A percentile compares a stretch with the other conserved stretches of the same genome.
Evolutionary conservation across 2,888 invertebrate genomes (phyloP).

Genomic region (Icerya purchasi): DNA sequence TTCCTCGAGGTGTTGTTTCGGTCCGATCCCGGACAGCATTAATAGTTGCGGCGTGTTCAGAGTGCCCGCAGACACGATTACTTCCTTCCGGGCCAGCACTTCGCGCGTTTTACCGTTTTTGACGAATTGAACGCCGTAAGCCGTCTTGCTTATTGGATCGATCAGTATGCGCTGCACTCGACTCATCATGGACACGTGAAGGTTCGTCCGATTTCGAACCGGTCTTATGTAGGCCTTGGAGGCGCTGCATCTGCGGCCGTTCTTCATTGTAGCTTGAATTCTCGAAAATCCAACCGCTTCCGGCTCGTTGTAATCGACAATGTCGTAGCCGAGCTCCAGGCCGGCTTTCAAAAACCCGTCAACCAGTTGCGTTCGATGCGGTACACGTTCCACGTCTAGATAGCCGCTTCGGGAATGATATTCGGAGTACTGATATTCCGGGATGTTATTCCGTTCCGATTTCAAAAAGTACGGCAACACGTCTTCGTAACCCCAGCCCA

Average conservation of each 20-base stretch:
- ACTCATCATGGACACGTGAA: conserved; percentile 23
- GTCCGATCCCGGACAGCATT: conserved; percentile 42
- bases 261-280: conserved; percentile 13
- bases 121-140: conserved; percentile 29
- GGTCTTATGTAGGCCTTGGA: conserved; percentile 36
- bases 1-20: conserved; percentile 33
- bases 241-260: conserved; percentile 24
- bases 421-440: conserved; percentile 16
- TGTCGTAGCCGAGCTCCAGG: conserved; percentile 31
- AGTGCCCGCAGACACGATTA: conserved; percentile 47
- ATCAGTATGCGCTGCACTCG: conserved; percentile 22
- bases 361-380: conserved; percentile 39
- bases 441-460: conserved; percentile 21
- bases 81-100: conserved; percentile 31
- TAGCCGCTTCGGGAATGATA: conserved; percentile 46
- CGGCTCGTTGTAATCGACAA: conserved; percentile 32
- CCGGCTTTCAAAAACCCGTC: conserved; percentile 44
- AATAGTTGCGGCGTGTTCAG: conserved; percentile 58
- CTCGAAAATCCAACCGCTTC: conserved; percentile 17
- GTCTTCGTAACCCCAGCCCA: conserved; percentile 28
- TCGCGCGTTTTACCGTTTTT: conserved; percentile 21
- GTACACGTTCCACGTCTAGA: conserved; percentile 42
- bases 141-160: conserved; percentile 25
- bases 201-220: conserved; percentile 21
- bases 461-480: conserved; percentile 24